Conservation (phyloP, 2,113 vertebrate genomes). For the Anseranas semipalmata region DNA sequence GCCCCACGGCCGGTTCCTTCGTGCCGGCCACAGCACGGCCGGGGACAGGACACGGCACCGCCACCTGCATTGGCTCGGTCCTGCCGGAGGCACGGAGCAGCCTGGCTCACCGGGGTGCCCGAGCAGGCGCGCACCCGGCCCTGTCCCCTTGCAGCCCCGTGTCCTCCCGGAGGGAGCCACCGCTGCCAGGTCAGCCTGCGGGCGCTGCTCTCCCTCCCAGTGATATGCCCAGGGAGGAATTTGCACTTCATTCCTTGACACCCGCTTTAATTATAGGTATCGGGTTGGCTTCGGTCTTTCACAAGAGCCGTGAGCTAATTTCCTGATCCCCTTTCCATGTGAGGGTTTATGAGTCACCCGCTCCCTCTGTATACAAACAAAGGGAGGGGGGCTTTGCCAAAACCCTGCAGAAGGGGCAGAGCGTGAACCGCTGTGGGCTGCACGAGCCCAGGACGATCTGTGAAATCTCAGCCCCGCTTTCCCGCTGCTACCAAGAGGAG, state of each 20-base stretch:
- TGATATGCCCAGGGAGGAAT: constrained; percentile 49
- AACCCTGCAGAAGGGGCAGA: background rate
- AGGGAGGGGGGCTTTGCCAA: background rate
- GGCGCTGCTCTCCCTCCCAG: background rate
- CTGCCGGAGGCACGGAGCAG: fast-evolving
- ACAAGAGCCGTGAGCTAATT: constrained; percentile 21
- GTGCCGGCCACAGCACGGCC: background rate
- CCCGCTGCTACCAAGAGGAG: background rate
- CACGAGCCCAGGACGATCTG: no score
- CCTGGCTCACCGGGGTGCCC: background rate
- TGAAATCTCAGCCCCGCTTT: background rate
- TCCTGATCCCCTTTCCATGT: background rate
- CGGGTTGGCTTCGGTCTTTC: background rate
- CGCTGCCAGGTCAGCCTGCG: background rate
- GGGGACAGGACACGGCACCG: background rate
- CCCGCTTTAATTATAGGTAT: constrained; percentile 53
- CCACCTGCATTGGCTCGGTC: fast-evolving
- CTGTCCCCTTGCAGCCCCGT: background rate
- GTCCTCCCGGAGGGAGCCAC: background rate
- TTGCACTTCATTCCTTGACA: constrained; percentile 38
- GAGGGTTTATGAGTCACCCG: background rate
- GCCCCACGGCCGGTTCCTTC: fast-evolving
- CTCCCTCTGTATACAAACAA: background rate
- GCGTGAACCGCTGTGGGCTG: fast-evolving
- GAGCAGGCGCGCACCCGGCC: background rate